Percentiles rank a stretch among this genome's conserved stretches.
Conservation (phyloP, 2,888 invertebrate genomes). For the Agonopterix subpropinquella region DNA sequence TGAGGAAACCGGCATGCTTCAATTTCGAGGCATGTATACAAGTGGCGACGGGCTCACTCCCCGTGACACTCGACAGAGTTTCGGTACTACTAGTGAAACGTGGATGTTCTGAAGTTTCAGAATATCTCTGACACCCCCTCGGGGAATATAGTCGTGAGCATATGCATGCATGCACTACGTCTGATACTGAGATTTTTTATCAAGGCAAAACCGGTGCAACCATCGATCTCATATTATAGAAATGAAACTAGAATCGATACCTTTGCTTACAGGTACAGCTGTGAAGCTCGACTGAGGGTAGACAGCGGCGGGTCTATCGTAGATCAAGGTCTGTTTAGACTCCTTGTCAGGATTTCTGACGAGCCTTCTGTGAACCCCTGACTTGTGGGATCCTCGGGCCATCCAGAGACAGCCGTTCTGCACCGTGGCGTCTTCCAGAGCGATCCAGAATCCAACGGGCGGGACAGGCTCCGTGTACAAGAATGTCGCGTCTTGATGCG, state of each 20-base stretch:
- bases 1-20: too few relatives aligned
- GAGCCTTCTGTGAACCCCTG: constrained; percentile 84
- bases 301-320: constrained; percentile 79
- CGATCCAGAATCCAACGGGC: constrained; percentile 95
- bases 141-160: too few relatives aligned
- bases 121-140: too few relatives aligned
- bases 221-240: too few relatives aligned
- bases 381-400: constrained; percentile 92
- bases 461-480: constrained; percentile 89
- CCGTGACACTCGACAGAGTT: too few relatives aligned
- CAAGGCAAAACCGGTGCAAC: too few relatives aligned
- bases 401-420: constrained; percentile 98
- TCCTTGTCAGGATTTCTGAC: constrained; percentile 81
- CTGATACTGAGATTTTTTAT: too few relatives aligned
- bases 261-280: constrained; percentile 88
- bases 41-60: too few relatives aligned
- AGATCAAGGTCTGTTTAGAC: constrained; percentile 77
- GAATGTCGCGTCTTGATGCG: constrained; percentile 93
- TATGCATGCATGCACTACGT: too few relatives aligned
- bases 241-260: constrained; percentile 53
- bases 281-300: constrained; percentile 86
- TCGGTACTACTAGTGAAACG: too few relatives aligned
- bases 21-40: too few relatives aligned
- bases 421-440: constrained; percentile 92
- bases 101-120: too few relatives aligned